These are phyloP conservation scores for Sipha maydis DNA, from an alignment of 2,888 invertebrate genomes.

Conservation along the genomic window DNA sequence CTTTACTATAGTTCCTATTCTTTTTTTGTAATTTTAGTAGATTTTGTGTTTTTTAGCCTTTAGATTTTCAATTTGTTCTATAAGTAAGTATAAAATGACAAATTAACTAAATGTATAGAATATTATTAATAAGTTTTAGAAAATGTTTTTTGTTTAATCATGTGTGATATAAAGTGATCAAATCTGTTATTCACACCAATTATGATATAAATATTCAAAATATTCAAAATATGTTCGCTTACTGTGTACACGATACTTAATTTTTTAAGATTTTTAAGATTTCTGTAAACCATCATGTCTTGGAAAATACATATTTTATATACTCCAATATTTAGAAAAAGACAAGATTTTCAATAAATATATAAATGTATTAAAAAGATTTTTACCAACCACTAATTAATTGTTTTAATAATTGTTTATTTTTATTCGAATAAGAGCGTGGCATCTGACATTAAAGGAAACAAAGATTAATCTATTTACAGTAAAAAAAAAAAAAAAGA, in stretches of 20 bases:
- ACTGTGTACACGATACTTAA: neutral
- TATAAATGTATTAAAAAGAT: no score
- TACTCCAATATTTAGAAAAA: no score
- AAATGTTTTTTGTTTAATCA: constrained; percentile 3
- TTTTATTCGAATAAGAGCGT: no score
- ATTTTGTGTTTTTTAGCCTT: neutral
- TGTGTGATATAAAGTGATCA: neutral
- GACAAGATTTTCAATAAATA: no score
- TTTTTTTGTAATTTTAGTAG: neutral
- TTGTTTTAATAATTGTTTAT: no score
- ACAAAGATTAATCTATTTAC: no score
- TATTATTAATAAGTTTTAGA: neutral
- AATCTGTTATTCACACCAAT: neutral
- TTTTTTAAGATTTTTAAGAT: no score
- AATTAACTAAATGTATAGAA: neutral
- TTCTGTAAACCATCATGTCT: no score
- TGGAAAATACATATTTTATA: no score
- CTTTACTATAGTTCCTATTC: neutral
- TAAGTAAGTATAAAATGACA: neutral
- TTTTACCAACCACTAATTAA: no score
- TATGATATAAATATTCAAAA: neutral
- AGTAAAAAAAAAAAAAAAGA: no score
- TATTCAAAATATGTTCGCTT: neutral
- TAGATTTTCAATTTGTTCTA: neutral
- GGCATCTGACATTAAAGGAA: no score